Conservation (phyloP, 2,888 invertebrate species). For the Synanthedon formicaeformis region DNA sequence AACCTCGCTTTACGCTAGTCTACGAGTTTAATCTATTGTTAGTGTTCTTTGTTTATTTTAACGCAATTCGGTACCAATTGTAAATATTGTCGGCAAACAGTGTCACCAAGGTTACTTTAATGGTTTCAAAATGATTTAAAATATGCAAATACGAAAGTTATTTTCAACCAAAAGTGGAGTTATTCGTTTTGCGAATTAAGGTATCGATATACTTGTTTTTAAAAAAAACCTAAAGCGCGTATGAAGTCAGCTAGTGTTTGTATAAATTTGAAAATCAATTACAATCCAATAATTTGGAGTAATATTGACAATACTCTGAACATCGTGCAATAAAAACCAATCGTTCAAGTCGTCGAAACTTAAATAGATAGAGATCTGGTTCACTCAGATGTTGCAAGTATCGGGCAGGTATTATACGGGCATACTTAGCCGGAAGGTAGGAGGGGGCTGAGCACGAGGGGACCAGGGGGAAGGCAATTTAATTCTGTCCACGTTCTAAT, state of each 20-base stretch:
- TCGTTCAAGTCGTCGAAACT: constrained; percentile 10
- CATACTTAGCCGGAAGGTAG: constrained; percentile 61
- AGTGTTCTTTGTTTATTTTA: constrained; percentile 38
- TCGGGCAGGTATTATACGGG: constrained; percentile 67
- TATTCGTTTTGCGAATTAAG: too few relatives aligned
- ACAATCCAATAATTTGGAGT: too few relatives aligned
- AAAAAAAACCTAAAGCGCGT: too few relatives aligned
- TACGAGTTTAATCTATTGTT: constrained; percentile 32
- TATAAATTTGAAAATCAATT: too few relatives aligned
- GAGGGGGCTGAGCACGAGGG: constrained; percentile 11
- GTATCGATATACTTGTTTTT: too few relatives aligned
- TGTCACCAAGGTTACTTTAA: too few relatives aligned
- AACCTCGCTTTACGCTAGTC: not conserved
- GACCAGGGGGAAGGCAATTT: constrained; percentile 65
- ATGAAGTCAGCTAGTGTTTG: too few relatives aligned
- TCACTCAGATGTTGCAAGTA: constrained; percentile 45
- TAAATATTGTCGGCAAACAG: too few relatives aligned
- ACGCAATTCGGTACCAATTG: too few relatives aligned
- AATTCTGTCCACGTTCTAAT: constrained; percentile 75
- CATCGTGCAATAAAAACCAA: constrained; percentile 15
- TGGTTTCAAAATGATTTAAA: too few relatives aligned
- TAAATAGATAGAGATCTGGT: constrained; percentile 28
- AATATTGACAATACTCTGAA: not conserved
- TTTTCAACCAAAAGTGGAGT: too few relatives aligned
- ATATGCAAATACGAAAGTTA: too few relatives aligned